Conservation (phyloP, 2,888 invertebrate species). For the Druceiella hillmani region DNA sequence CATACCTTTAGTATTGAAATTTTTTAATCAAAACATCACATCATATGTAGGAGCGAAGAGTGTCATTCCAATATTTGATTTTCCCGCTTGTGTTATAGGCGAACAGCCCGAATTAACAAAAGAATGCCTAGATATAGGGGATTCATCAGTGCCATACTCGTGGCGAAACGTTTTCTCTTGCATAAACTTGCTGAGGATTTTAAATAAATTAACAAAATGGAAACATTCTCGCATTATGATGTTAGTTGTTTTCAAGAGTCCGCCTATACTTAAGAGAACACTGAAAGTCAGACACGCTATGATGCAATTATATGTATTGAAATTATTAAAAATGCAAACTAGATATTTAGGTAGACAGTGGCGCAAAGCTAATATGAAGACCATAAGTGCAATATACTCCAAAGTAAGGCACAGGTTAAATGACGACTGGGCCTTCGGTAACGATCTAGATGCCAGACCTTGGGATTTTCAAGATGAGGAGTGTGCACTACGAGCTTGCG, state of each 20-base stretch:
- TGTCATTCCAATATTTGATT: constrained; percentile 88
- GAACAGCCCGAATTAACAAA: constrained; percentile 91
- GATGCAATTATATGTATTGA: constrained; percentile 97
- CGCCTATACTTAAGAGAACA: constrained; percentile 94
- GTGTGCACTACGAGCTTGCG: constrained; percentile 86
- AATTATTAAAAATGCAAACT: constrained; percentile 98
- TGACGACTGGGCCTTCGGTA: constrained; percentile 99
- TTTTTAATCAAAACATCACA: constrained; percentile 97
- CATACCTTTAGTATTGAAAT: constrained; percentile 95
- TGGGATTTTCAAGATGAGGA: constrained; percentile 99
- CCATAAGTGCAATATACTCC: constrained; percentile 97
- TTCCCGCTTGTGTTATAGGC: constrained; percentile 93
- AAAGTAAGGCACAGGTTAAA: constrained; percentile 94
- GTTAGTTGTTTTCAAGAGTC: constrained; percentile 99
- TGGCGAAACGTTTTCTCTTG: constrained; percentile 99
- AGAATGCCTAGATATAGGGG: constrained; percentile 84
- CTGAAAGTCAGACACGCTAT: constrained; percentile 93
- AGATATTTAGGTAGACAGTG: constrained; percentile 98
- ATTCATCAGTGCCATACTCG: constrained; percentile 75
- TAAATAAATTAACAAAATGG: constrained; percentile 99
- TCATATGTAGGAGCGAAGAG: constrained; percentile 94
- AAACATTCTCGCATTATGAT: constrained; percentile 99
- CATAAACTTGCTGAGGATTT: constrained; percentile 90
- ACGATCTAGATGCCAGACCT: constrained; percentile 94
- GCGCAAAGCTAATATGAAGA: constrained; percentile 99